Evolutionary conservation across 2,113 vertebrate species (phyloP), one percentile per base, ranked within the genome.

Genomic region (Ceyx melanurus): DNA sequence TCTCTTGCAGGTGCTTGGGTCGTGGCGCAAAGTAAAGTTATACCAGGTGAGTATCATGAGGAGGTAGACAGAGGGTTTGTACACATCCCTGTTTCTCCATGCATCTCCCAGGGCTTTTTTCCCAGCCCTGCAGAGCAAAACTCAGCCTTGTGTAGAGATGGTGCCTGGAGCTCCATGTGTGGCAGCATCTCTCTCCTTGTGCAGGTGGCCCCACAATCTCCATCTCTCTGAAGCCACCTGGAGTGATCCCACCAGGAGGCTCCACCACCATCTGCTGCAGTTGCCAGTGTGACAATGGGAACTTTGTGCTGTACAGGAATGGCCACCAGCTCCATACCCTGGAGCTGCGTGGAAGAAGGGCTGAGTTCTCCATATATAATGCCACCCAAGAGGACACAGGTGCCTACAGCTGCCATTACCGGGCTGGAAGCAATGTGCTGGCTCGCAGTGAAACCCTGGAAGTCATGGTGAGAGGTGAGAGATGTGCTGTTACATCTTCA

Each of bases 1-100:
- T 93, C 62, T 92, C 75, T 89, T 87, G 78, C 75, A 96, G 92
- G 85, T 1, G 12, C 40, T 68, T 95, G 94, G 78, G 71, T 95
- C 71, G 22, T 72, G 75, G 64, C 67, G 35, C 88, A 91, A 62
- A 79, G 40, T 10, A 5, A 60, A 75, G 71, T 71, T 60, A 25
- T 71, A 57, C 14, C 3, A 0, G 42, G 90, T 96, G 62, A 94
- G 90, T 93, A 85, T 26, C 62, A 29, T 7, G 35, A 74, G 45
- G 29, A 43, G 64, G n/a, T 29, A 40, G 11, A 18, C 1, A 18
- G 31, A 37, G 66, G 66, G 29, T 15, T 46, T 60, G 62, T 54
- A 56, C 26, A 23, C 29, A 11, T 29, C 54, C 53, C 35, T 68
- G 68, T 20, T 43, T 28, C 13, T 28, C 29, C 16, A n/a, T 25